A percentile compares a stretch with the other conserved stretches of the same genome.
Evolutionary conservation across 2,113 vertebrate species (phyloP).

Genomic region (Lanius collurio): DNA sequence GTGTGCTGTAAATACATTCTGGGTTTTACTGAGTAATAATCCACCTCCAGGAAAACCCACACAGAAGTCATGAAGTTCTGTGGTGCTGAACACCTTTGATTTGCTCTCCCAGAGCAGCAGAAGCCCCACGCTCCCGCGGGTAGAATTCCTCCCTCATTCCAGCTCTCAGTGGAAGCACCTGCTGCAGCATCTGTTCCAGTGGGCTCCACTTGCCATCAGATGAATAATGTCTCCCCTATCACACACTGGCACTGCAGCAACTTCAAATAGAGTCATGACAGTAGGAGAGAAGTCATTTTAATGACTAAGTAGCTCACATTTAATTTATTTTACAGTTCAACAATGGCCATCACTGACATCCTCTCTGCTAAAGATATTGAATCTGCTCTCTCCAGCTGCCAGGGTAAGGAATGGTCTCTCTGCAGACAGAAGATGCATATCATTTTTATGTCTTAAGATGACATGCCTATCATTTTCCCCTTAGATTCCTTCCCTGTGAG

Average conservation of each 20-base stretch:
- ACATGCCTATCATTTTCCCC: conserved; percentile 40
- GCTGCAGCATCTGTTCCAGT: conserved; percentile 50
- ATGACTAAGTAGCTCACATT: conserved; percentile 33
- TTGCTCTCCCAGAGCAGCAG: not conserved
- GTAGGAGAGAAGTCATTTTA: not conserved
- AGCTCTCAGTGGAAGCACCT: conserved; percentile 36
- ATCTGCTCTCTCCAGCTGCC: conserved; percentile 73
- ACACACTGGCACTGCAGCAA: conserved; percentile 29
- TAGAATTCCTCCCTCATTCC: conserved; percentile 39
- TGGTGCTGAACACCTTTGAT: not conserved
- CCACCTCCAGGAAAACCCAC: not conserved
- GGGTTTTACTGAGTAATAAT: not conserved
- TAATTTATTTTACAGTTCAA: conserved; percentile 49
- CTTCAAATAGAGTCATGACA: conserved; percentile 38
- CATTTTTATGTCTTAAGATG: conserved; percentile 57
- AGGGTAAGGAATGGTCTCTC: conserved; percentile 68
- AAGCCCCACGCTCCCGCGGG: not conserved
- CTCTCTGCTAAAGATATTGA: conserved; percentile 76
- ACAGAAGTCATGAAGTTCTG: not conserved
- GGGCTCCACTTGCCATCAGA: not conserved
- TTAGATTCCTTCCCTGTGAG: conserved; percentile 41
- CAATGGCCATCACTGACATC: conserved; percentile 73
- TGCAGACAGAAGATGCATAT: conserved; percentile 36
- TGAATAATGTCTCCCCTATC: conserved; percentile 26
- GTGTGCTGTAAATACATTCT: not conserved